Base-by-base conservation (phyloP, 2,113 vertebrate genomes). In the Ahaetulla prasina region DNA sequence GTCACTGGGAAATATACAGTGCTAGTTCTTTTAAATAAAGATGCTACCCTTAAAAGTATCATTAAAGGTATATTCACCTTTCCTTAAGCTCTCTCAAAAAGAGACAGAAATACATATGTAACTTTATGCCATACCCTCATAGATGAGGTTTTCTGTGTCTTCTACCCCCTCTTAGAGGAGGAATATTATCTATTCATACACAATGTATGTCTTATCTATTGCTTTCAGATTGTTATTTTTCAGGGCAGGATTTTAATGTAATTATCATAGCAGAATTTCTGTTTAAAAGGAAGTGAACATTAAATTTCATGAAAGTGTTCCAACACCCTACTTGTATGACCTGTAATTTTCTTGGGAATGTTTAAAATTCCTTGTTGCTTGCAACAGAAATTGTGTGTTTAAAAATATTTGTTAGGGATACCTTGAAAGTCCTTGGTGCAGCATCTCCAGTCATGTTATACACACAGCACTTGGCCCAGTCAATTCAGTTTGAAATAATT, bases 211-310 rank as follows among this genome's bases (percentile, higher is more conserved):
- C 35, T 18, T 80, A 18, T 35, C 35, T 35, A 18, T 1, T 50
- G 20, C 27, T 91, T 86, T 86, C 54, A 60, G 43, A 60, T 35
- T 68, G 47, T 47, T 74, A 27, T 68, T 68, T 63, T 74, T 50
- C 57, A 54, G 10, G 14, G 6, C 25, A 54, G 14, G n/a, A n/a
- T 74, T 84, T 54, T 35, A 55, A 89, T 85, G 45, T 80, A 92
- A 80, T 74, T 74, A 20, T 47, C 63, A 91, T 91, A 52, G 55
- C 54, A 68, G 91, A 87, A 91, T 87, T 87, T 91, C 57, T 47
- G 47, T n/a, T 55, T 47, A 89, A 89, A 80, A 92, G 68, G 87
- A n/a, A 57, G 52, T 85, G 52, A 85, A 60, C 27, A 68, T 22
- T 92, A 52, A 16, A 87, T 63, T 60, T 57, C 57, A 87, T 68